A percentile compares a stretch with the other conserved stretches of the same genome.
phyloP scores from a whole-genome alignment of 2,113 vertebrate genomes.

The rat (Rattus norvegicus) region DNA sequence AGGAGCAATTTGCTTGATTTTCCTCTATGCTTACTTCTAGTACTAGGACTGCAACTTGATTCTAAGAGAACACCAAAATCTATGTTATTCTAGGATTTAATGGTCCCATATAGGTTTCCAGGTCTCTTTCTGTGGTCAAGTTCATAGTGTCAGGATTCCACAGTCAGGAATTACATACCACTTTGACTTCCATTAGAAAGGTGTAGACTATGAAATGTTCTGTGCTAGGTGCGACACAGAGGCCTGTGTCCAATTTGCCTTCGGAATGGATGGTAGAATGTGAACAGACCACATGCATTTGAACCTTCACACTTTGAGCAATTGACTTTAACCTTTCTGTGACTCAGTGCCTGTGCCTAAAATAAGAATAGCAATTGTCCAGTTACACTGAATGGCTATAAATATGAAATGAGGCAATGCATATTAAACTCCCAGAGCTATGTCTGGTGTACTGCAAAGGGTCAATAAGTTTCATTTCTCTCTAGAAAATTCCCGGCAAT shows the following conservation, averaged over 20 bases:
- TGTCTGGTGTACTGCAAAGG: not conserved
- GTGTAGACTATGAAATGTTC: not conserved
- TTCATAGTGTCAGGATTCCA: not conserved
- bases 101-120: not conserved
- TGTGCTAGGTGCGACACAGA: not conserved
- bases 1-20: constrained; percentile 7
- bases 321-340: not conserved
- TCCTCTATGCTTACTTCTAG: not conserved
- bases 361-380: not conserved
- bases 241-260: no score
- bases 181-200: not conserved
- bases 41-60: not conserved
- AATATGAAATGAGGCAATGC: constrained; percentile 34
- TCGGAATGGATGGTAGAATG: not conserved
- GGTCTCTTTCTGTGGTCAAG: not conserved
- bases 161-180: not conserved
- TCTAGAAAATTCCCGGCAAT: constrained; percentile 8
- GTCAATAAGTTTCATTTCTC: not conserved
- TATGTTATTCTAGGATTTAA: not conserved
- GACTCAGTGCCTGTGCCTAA: not conserved
- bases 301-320: not conserved
- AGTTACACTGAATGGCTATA: not conserved
- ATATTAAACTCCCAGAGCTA: not conserved
- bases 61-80: not conserved
- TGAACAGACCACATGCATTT: not conserved